These are phyloP conservation scores for Eciton burchellii DNA, from an alignment of 1,140 invertebrate species.

Conservation along the genomic window DNA sequence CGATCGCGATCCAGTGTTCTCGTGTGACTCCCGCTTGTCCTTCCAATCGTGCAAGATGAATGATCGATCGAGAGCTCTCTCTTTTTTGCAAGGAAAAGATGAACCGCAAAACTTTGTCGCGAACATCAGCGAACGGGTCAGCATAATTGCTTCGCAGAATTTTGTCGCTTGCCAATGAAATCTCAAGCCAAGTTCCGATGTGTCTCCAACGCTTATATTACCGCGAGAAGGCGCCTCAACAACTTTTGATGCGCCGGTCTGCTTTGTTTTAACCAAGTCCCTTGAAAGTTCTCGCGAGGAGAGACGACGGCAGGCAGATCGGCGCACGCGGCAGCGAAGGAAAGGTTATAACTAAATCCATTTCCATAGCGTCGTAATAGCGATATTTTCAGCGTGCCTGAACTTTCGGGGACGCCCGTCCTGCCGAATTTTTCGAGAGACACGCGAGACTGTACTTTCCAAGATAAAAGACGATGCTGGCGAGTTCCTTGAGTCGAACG, in stretches of 20 bases:
- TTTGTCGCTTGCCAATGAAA: conserved; percentile 40
- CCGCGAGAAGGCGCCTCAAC: conserved; percentile 8
- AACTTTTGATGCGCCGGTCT: conserved; percentile 35
- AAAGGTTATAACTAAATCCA: conserved; percentile 14
- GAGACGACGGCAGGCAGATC: neutral
- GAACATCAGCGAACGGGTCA: conserved; percentile 12
- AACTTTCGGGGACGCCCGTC: no score
- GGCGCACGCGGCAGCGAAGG: neutral
- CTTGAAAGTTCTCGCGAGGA: conserved; percentile 28
- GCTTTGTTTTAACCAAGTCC: conserved; percentile 37
- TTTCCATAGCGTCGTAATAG: neutral
- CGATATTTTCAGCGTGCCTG: no score
- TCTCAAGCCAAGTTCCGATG: conserved; percentile 21
- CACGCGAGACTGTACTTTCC: neutral
- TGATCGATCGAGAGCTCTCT: conserved; percentile 17
- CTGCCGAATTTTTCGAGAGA: neutral
- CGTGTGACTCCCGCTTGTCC: neutral
- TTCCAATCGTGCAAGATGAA: neutral
- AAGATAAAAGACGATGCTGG: neutral
- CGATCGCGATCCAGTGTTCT: neutral
- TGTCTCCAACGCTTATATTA: conserved; percentile 40
- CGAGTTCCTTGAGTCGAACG: neutral
- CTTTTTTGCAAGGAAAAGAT: neutral
- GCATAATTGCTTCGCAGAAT: conserved; percentile 38
- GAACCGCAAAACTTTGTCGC: conserved; percentile 15